phyloP scores from a whole-genome alignment of 2,888 invertebrate genomes.

The Eledona agricola region DNA sequence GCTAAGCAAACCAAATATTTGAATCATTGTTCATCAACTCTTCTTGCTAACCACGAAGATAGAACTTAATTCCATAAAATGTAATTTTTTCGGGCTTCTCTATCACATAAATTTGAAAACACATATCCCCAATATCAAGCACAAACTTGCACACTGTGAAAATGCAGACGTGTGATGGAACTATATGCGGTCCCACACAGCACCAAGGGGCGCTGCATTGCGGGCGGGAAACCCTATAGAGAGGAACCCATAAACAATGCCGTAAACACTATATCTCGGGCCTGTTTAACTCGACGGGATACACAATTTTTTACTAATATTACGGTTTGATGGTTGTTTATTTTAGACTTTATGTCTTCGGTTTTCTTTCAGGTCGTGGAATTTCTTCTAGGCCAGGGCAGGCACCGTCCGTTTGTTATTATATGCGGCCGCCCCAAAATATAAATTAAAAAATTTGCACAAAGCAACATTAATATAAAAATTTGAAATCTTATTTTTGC shows the following conservation, averaged over 20 bases:
- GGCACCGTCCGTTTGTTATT: background rate
- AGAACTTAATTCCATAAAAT: no score
- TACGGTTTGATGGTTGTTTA: conserved; percentile 58
- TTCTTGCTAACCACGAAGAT: no score
- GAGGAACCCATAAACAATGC: conserved; percentile 59
- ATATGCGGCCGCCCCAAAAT: no score
- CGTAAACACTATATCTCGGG: conserved; percentile 53
- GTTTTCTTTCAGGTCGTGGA: conserved; percentile 39
- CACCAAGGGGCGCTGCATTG: conserved; percentile 26
- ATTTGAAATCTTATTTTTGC: no score
- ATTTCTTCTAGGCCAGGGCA: conserved; percentile 37
- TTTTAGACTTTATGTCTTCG: conserved; percentile 56
- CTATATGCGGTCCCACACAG: conserved; percentile 25
- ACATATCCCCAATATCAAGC: no score
- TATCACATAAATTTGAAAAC: no score
- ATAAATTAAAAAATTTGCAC: conserved; percentile 1
- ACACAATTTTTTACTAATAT: conserved; percentile 57
- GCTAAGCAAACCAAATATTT: no score
- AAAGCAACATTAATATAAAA: no score
- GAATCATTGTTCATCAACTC: no score
- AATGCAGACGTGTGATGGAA: conserved; percentile 30
- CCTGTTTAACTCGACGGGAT: conserved; percentile 48
- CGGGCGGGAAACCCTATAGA: conserved; percentile 37
- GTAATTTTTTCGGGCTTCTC: no score
- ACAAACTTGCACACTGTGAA: conserved; percentile 21